Conservation (phyloP, 2,888 invertebrate genomes). For the Xestia xanthographa region DNA sequence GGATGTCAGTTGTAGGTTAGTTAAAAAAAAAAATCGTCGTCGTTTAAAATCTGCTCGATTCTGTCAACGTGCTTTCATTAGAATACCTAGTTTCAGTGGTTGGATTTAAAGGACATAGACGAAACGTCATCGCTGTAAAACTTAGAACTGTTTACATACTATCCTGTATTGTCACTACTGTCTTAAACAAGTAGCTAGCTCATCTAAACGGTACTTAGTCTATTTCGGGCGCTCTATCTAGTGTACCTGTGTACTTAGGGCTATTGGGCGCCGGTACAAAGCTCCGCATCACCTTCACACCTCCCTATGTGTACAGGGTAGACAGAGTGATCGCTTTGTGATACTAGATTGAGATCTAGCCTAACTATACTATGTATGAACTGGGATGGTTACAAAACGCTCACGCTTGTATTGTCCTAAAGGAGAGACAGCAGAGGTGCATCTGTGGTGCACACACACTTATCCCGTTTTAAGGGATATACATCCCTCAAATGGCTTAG, state of each 20-base stretch:
- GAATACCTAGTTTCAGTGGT: background rate
- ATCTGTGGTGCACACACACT: background rate
- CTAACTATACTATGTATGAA: background rate
- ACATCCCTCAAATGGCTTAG: no score
- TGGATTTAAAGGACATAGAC: background rate
- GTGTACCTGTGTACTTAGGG: slow-evolving; percentile 34
- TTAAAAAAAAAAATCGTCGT: no score
- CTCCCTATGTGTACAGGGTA: slow-evolving; percentile 12
- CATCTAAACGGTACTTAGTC: slow-evolving; percentile 29
- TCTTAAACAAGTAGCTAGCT: slow-evolving; percentile 24
- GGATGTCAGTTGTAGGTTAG: background rate
- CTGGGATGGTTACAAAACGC: background rate
- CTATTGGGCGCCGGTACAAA: slow-evolving; percentile 35
- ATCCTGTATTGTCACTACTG: background rate
- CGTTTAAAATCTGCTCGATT: background rate
- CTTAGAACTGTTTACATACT: background rate
- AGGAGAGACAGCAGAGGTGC: background rate
- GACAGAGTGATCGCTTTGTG: slow-evolving; percentile 42
- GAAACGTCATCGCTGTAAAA: background rate
- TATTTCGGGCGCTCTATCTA: slow-evolving; percentile 41
- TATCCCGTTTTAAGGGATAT: background rate
- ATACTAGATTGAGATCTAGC: slow-evolving; percentile 22
- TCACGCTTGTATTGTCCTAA: background rate
- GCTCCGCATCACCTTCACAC: slow-evolving; percentile 41
- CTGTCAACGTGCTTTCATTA: background rate